A percentile compares a stretch with the other conserved stretches of the same genome.
These are phyloP conservation scores for Poecilia gillii DNA, from an alignment of 2,797 vertebrate genomes.

Conservation along the genomic window DNA sequence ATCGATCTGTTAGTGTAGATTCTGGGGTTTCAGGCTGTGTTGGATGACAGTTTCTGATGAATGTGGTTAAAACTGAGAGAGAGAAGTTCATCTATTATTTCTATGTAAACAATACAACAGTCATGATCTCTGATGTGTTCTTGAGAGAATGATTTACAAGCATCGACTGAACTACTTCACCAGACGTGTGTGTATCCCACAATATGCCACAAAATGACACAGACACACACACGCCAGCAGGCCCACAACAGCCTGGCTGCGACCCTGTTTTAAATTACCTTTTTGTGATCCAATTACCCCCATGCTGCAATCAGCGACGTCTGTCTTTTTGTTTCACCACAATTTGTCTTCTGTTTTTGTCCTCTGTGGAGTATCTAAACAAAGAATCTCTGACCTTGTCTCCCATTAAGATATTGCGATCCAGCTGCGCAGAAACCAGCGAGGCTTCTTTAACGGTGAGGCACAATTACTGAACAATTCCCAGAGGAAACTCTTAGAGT, in stretches of 20 bases:
- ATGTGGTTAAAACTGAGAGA: constrained; percentile 49
- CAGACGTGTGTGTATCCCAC: constrained; percentile 18
- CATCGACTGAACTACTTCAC: constrained; percentile 32
- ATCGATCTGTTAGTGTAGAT: constrained; percentile 20
- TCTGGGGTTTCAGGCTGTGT: constrained; percentile 34
- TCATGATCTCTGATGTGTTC: constrained; percentile 27
- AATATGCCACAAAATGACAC: constrained; percentile 6
- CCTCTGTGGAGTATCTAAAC: constrained; percentile 48
- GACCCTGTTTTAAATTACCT: constrained; percentile 66
- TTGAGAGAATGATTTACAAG: constrained; percentile 49
- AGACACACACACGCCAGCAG: background rate
- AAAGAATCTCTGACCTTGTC: constrained; percentile 63
- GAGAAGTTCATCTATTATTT: constrained; percentile 56
- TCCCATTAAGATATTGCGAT: constrained; percentile 41
- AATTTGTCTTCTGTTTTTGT: constrained; percentile 51
- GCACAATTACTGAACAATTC: constrained; percentile 40
- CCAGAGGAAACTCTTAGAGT: constrained; percentile 29
- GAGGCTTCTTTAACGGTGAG: constrained; percentile 7
- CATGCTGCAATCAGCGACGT: constrained; percentile 38
- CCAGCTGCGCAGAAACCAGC: constrained; percentile 21
- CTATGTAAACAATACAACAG: constrained; percentile 55
- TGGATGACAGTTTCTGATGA: constrained; percentile 54
- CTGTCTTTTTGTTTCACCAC: constrained; percentile 58
- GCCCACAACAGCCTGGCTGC: constrained; percentile 22
- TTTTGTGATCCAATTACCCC: constrained; percentile 67